These are phyloP conservation scores for Drosophila neutralis DNA, from an alignment of 2,888 invertebrate species.

Conservation along the genomic window DNA sequence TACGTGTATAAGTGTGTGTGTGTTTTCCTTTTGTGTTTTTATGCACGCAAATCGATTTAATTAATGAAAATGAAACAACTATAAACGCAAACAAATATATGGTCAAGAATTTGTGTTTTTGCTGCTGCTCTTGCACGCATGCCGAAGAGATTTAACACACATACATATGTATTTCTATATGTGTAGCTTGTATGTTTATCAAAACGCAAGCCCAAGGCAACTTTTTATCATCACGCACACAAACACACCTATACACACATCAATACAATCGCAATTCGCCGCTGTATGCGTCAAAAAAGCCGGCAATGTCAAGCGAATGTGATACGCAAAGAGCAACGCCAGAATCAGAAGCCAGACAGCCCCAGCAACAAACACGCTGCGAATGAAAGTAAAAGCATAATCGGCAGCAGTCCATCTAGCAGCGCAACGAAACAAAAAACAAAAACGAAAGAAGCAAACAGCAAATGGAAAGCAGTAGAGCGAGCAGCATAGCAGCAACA, in stretches of 20 bases:
- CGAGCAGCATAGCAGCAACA: constrained; percentile 28
- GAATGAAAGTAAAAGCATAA: constrained; percentile 76
- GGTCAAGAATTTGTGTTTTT: constrained; percentile 11
- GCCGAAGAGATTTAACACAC: constrained; percentile 36
- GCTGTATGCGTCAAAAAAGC: constrained; percentile 59
- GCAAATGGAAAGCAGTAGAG: constrained; percentile 21
- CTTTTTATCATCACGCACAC: constrained; percentile 37
- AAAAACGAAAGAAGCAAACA: constrained; percentile 10
- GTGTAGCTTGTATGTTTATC: constrained; percentile 39
- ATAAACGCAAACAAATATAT: constrained; percentile 15
- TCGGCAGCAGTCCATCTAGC: constrained; percentile 23
- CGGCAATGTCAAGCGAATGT: constrained; percentile 55
- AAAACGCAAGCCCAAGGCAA: constrained; percentile 38
- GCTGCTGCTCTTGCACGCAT: constrained; percentile 29
- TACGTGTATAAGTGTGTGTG: constrained; percentile 14
- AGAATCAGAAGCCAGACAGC: constrained; percentile 35
- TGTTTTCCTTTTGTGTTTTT: constrained; percentile 51
- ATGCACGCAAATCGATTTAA: constrained; percentile 69
- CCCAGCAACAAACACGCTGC: constrained; percentile 46
- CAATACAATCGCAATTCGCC: constrained; percentile 45
- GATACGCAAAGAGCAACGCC: constrained; percentile 35
- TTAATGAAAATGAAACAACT: constrained; percentile 51
- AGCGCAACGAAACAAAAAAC: constrained; percentile 21
- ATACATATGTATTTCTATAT: constrained; percentile 18
- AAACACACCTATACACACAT: constrained; percentile 3